Evolutionary conservation across 2,113 vertebrate species (phyloP).

Genomic region (Ciconia stormi): DNA sequence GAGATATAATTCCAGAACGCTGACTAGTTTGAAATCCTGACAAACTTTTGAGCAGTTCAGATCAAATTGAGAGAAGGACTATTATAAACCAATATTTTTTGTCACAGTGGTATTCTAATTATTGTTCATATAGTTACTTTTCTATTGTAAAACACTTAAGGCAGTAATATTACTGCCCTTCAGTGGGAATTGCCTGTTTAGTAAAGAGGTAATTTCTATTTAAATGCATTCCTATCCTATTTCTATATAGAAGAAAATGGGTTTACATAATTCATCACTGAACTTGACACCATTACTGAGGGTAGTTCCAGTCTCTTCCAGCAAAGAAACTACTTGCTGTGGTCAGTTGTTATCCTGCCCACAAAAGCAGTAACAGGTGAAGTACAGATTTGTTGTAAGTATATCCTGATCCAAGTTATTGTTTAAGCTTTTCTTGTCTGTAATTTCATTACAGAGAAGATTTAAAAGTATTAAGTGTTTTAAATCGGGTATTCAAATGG

Average conservation of each 20-base stretch:
- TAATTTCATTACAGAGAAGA: not conserved
- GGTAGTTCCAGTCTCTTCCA: not conserved
- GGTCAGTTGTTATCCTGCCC: not conserved
- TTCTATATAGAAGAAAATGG: not conserved
- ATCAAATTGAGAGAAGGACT: not conserved
- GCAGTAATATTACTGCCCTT: not conserved
- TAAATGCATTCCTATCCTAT: not conserved
- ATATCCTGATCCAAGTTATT: not conserved
- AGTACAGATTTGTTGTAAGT: not conserved
- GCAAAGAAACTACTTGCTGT: not conserved
- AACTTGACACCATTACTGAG: not conserved
- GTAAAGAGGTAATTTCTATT: not conserved
- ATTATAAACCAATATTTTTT: not conserved
- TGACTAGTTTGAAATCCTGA: not conserved
- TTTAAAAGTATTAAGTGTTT: not conserved
- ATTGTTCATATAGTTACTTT: not conserved
- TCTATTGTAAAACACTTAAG: not conserved
- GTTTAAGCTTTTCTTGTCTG: not conserved
- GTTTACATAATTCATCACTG: not conserved
- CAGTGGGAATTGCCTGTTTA: not conserved
- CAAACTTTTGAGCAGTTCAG: not conserved
- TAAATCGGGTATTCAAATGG: not conserved
- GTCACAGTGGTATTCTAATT: not conserved
- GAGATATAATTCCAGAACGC: not conserved
- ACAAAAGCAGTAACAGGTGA: not conserved